Conservation (phyloP, 2,113 vertebrate genomes). For the Thomomys bottae region DNA sequence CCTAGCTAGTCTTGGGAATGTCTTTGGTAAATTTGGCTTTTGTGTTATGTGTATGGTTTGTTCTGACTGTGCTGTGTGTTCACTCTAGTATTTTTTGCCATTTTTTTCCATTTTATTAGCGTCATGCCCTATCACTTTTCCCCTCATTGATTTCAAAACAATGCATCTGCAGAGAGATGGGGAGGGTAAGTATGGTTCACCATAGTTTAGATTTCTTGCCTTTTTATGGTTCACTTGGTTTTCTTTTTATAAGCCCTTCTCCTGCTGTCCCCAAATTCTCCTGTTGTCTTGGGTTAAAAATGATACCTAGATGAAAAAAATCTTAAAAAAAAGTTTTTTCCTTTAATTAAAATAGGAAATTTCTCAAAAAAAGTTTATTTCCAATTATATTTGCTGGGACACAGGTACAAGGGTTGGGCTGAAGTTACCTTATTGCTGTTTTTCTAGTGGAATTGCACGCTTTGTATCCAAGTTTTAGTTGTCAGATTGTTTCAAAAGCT, state of each 20-base stretch:
- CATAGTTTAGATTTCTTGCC: slow-evolving; percentile 85
- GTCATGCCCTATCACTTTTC: slow-evolving; percentile 94
- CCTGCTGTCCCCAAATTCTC: slow-evolving; percentile 84
- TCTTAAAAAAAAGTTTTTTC: too few species aligned
- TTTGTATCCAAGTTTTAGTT: slow-evolving; percentile 82
- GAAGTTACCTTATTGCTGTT: slow-evolving; percentile 81
- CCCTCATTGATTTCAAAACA: slow-evolving; percentile 99
- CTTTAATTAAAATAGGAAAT: slow-evolving; percentile 69
- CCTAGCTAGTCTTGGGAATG: slow-evolving; percentile 74
- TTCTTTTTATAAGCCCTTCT: slow-evolving; percentile 87
- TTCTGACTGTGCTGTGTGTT: slow-evolving; percentile 90
- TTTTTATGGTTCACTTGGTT: slow-evolving; percentile 84
- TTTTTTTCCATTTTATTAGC: slow-evolving; percentile 93
- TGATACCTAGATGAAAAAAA: slow-evolving; percentile 59
- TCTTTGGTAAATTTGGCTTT: slow-evolving; percentile 87
- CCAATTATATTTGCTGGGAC: slow-evolving; percentile 78
- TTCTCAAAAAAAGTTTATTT: slow-evolving; percentile 62
- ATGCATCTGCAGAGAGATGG: slow-evolving; percentile 98
- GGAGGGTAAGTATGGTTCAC: slow-evolving; percentile 93
- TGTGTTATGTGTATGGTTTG: slow-evolving; percentile 89
- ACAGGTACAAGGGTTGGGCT: slow-evolving; percentile 88
- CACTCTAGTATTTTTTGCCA: slow-evolving; percentile 92
- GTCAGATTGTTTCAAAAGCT: slow-evolving; percentile 72
- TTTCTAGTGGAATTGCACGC: slow-evolving; percentile 83
- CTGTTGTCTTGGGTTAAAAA: slow-evolving; percentile 75